phyloP scores from a whole-genome alignment of 1,140 invertebrate genomes.

The Drosophila carrolli region DNA sequence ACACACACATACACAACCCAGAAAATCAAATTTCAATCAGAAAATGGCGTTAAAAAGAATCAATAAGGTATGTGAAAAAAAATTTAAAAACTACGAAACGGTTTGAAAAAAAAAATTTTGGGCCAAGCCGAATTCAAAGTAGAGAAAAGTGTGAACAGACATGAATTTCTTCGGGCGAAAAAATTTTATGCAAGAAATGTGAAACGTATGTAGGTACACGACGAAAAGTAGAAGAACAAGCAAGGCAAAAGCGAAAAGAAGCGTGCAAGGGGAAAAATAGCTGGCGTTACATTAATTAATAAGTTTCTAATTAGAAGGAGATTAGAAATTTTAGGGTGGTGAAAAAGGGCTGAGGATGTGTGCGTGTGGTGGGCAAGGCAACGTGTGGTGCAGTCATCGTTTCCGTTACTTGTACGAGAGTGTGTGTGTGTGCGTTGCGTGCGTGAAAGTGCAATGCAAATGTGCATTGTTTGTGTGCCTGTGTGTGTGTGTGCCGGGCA shows the following conservation, averaged over 20 bases:
- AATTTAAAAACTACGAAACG: slow-evolving; percentile 34
- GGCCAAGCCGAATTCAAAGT: slow-evolving; percentile 27
- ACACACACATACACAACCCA: slow-evolving; percentile 73
- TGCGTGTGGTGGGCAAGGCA: slow-evolving; percentile 47
- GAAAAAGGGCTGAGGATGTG: slow-evolving; percentile 37
- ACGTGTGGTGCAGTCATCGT: slow-evolving; percentile 63
- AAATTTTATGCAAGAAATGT: slow-evolving; percentile 85
- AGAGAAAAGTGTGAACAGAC: slow-evolving; percentile 41
- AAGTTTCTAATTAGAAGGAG: slow-evolving; percentile 32
- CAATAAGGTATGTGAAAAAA: slow-evolving; percentile 93
- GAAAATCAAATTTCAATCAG: slow-evolving; percentile 84
- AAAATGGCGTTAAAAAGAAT: slow-evolving; percentile 98
- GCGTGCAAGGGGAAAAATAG: slow-evolving; percentile 69
- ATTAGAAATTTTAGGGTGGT: slow-evolving; percentile 31
- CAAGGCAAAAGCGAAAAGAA: slow-evolving; percentile 82
- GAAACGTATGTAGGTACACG: slow-evolving; percentile 67
- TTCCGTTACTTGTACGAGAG: slow-evolving; percentile 62
- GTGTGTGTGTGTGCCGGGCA: slow-evolving; percentile 60
- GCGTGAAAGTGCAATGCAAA: slow-evolving; percentile 50
- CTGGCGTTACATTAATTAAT: slow-evolving; percentile 66
- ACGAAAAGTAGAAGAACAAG: slow-evolving; percentile 63
- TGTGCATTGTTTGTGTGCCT: slow-evolving; percentile 31
- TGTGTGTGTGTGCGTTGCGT: slow-evolving; percentile 13
- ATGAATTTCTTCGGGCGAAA: slow-evolving; percentile 49
- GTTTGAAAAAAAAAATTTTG: slow-evolving; percentile 28